These are phyloP conservation scores for Daktulosphaira vitifoliae DNA, from an alignment of 1,140 invertebrate genomes.

Conservation along the genomic window DNA sequence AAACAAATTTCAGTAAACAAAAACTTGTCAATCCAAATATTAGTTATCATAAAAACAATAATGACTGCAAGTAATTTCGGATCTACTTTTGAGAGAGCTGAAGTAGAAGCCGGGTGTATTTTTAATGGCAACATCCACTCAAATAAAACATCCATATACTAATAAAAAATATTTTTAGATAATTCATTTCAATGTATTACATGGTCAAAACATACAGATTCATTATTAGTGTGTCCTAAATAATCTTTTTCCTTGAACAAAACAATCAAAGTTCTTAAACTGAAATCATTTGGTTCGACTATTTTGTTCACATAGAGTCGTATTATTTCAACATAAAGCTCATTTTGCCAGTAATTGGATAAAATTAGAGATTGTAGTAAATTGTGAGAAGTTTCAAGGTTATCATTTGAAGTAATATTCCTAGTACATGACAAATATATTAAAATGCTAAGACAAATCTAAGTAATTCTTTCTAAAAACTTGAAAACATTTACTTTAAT, in stretches of 20 bases:
- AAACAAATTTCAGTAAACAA: neutral
- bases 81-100: neutral
- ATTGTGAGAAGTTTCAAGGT: slow-evolving; percentile 1
- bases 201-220: slow-evolving; percentile 1
- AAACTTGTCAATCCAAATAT: neutral
- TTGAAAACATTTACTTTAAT: slow-evolving; percentile 28
- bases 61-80: slow-evolving; percentile 2
- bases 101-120: neutral
- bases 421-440: too few species aligned
- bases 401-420: neutral
- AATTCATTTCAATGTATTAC: neutral
- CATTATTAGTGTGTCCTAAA: neutral
- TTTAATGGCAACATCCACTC: slow-evolving; percentile 11
- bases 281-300: neutral
- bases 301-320: slow-evolving; percentile 15
- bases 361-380: slow-evolving; percentile 5
- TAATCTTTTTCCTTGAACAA: slow-evolving; percentile 3
- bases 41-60: slow-evolving; percentile 7
- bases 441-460: too few species aligned
- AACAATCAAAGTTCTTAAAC: slow-evolving; percentile 18
- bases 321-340: slow-evolving; percentile 9
- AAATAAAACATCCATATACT: slow-evolving; percentile 4
- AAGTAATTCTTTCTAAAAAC: too few species aligned
- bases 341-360: slow-evolving; percentile 3
- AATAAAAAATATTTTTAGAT: neutral